Evolutionary conservation across 2,888 invertebrate species (phyloP).

Genomic region (Chaetoderma sp.): DNA sequence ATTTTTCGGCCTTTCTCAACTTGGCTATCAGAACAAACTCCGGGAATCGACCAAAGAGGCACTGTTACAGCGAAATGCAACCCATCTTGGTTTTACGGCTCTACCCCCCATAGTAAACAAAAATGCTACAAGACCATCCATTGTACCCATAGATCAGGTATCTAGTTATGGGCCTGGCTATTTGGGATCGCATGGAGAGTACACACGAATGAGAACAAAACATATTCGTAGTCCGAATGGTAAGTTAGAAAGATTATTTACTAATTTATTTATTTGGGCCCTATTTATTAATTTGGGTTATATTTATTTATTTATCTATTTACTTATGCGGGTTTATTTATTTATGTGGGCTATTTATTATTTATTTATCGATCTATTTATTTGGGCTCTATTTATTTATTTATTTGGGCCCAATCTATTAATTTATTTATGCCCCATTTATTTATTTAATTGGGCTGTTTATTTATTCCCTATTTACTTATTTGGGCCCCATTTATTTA

Average conservation of each 20-base stretch:
- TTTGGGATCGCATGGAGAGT: conserved; percentile 60
- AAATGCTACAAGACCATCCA: conserved; percentile 49
- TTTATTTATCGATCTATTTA: neutral
- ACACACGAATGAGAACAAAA: conserved; percentile 58
- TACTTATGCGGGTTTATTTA: neutral
- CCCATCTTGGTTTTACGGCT: conserved; percentile 54
- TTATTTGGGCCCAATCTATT: neutral
- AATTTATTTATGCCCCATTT: neutral
- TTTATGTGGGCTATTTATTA: neutral
- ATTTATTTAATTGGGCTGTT: neutral
- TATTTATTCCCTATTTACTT: neutral
- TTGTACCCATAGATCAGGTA: conserved; percentile 58
- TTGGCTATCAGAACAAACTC: conserved; percentile 67
- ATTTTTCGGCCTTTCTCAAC: conserved; percentile 64
- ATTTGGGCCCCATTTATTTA: neutral
- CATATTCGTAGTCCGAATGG: conserved; percentile 61
- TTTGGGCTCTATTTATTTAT: neutral
- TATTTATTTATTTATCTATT: neutral
- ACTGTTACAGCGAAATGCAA: conserved; percentile 48
- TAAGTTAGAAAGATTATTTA: conserved; percentile 24
- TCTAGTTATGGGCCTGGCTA: conserved; percentile 62
- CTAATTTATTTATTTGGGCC: neutral
- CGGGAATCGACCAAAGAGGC: conserved; percentile 53
- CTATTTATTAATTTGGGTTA: neutral
- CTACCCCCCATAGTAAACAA: conserved; percentile 58